A percentile compares a stretch with the other conserved stretches of the same genome.
These are phyloP conservation scores for Eilema sororculum DNA, from an alignment of 2,888 invertebrate species.

Conservation along the genomic window DNA sequence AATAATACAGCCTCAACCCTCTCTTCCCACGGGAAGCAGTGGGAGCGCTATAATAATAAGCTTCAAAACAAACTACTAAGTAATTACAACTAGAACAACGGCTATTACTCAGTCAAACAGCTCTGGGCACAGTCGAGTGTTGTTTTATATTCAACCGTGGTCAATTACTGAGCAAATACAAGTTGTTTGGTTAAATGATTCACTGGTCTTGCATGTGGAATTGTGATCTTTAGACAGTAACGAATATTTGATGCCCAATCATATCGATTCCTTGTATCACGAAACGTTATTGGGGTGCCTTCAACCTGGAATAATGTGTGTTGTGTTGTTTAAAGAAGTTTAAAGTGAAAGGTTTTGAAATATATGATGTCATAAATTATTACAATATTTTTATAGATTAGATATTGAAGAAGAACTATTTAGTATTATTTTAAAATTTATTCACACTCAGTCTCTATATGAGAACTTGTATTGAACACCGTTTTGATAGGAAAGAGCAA, in stretches of 20 bases:
- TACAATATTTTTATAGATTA: no score
- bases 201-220: slow-evolving; percentile 46
- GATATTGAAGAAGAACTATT: no score
- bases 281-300: slow-evolving; percentile 24
- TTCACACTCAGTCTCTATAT: neutral
- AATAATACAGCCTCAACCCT: slow-evolving; percentile 73
- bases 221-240: slow-evolving; percentile 34
- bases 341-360: no score
- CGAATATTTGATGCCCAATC: slow-evolving; percentile 50
- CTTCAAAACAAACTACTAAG: slow-evolving; percentile 81
- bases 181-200: slow-evolving; percentile 55
- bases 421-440: neutral
- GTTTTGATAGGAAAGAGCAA: neutral
- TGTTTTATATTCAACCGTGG: slow-evolving; percentile 71
- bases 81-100: slow-evolving; percentile 81
- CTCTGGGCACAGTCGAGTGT: slow-evolving; percentile 68
- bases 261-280: slow-evolving; percentile 42
- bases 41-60: slow-evolving; percentile 77
- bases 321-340: neutral
- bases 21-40: slow-evolving; percentile 71
- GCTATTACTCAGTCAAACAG: slow-evolving; percentile 78
- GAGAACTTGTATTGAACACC: no score
- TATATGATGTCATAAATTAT: no score
- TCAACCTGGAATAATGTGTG: slow-evolving; percentile 27
- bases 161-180: slow-evolving; percentile 67